Evolutionary conservation across 2,797 vertebrate genomes (phyloP), one percentile per base, ranked within the genome.

Genomic region (Smutsia gigantea): DNA sequence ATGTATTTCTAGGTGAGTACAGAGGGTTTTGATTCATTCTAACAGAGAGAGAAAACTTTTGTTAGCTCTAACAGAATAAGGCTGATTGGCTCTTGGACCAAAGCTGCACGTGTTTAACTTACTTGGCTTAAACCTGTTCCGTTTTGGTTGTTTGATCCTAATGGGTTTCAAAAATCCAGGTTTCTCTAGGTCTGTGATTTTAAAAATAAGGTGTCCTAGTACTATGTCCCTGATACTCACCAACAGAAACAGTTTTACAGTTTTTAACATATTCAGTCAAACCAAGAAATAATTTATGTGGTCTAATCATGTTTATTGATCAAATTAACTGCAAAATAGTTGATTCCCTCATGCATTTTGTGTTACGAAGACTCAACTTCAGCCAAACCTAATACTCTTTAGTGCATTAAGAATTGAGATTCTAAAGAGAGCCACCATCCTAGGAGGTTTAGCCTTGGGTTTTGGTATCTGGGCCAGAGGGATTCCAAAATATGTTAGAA

Each of bases 11-110:
- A 61, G 64, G 34, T 77, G 87, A 87, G 42, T 19, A 83, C 81
- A 34, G 86, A 96, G 74, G 27, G 79, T 87, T 90, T 90, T 25
- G 53, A 63, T 75, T 75, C 49, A 69, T 55, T 90, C 55, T 64
- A 15, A 53, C 14, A 53, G 68, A 81, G 75, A 39, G 88, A 74
- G 71, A 55, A 83, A 71, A 46, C 39, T 82, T 87, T 69, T 77
- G 53, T 77, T 71, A 89, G 77, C 29, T 77, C 55, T 86, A 51
- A 66, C 25, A 77, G 74, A 77, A 75, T 69, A 57, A 82, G 59
- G n/a, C 18, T 61, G 49, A 71, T 42, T 59, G 68, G 61, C 84
- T 79, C 23, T 86, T 75, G 79, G 72, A 63, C 55, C 66, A 77
- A 63, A 94, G 85, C 55, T 46, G 39, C 10, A 29, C 27, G 53